Percentiles rank a stretch among this genome's conserved stretches.
Evolutionary conservation across 2,113 vertebrate species (phyloP).

Genomic region (Edolisoma coerulescens): DNA sequence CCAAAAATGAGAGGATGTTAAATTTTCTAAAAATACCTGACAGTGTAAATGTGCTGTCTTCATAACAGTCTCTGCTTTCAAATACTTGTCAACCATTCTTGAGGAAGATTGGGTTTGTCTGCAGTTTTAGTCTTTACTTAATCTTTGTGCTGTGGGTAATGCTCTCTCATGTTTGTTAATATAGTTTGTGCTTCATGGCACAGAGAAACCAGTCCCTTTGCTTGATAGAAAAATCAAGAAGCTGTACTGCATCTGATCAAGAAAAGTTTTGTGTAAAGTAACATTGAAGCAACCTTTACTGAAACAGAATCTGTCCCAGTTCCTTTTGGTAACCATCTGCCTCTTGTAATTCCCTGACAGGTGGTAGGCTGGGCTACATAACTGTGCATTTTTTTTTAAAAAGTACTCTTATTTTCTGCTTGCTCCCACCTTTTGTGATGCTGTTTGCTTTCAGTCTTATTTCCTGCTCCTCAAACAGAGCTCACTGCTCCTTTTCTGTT

Average conservation of each 20-base stretch:
- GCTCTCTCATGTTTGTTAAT: not conserved
- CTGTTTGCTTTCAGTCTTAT: not conserved
- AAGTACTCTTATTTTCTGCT: not conserved
- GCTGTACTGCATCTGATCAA: not conserved
- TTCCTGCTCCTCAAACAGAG: not conserved
- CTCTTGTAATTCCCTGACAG: not conserved
- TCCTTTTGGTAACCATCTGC: slow-evolving; percentile 2
- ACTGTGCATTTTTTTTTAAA: not conserved
- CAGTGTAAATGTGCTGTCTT: not conserved
- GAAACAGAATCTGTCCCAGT: not conserved
- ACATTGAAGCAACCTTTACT: not conserved
- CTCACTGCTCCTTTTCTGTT: not conserved
- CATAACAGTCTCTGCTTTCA: not conserved
- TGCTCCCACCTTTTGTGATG: not conserved
- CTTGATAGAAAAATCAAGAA: not conserved
- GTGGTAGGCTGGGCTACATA: not conserved
- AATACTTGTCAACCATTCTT: not conserved
- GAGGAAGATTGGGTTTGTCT: not conserved
- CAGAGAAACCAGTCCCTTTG: not conserved
- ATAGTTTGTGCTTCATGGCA: not conserved
- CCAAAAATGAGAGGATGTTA: not conserved
- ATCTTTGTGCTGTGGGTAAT: not conserved
- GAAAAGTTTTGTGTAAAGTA: not conserved
- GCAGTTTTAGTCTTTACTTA: not conserved
- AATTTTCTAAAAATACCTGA: not conserved